Evolutionary conservation across 2,797 vertebrate genomes (phyloP).

Genomic region (Monodelphis domestica): DNA sequence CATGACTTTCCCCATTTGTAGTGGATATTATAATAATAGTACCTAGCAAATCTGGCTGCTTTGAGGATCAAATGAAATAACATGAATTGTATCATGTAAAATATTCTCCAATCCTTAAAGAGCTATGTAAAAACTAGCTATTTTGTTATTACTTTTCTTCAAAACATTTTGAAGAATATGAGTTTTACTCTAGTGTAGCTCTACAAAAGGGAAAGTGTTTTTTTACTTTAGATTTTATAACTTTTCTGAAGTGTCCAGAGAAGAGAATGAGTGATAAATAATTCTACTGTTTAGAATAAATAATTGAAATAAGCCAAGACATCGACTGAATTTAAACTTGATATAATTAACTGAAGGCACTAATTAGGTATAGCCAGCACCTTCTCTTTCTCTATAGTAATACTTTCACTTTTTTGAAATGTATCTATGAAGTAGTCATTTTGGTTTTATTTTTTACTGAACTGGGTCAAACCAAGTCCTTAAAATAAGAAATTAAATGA

Average conservation of each 20-base stretch:
- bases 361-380: not conserved
- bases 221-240: not conserved
- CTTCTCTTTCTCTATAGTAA: not conserved
- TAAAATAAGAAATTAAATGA: constrained; percentile 37
- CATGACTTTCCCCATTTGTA: not conserved
- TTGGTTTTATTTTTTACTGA: not conserved
- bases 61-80: not conserved
- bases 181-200: not conserved
- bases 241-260: no score
- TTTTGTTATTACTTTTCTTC: not conserved
- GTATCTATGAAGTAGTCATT: not conserved
- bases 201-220: not conserved
- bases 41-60: not conserved
- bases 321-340: not conserved
- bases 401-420: not conserved
- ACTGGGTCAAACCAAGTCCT: constrained; percentile 29
- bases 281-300: constrained; percentile 3
- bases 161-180: constrained; percentile 14
- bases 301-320: not conserved
- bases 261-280: not conserved
- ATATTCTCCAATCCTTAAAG: not conserved
- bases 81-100: not conserved
- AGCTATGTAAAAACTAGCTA: not conserved
- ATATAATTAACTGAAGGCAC: not conserved
- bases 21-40: not conserved